A percentile compares a stretch with the other conserved stretches of the same genome.
phyloP scores from a whole-genome alignment of 2,113 vertebrate species.

The Gorsachius goisagi region DNA sequence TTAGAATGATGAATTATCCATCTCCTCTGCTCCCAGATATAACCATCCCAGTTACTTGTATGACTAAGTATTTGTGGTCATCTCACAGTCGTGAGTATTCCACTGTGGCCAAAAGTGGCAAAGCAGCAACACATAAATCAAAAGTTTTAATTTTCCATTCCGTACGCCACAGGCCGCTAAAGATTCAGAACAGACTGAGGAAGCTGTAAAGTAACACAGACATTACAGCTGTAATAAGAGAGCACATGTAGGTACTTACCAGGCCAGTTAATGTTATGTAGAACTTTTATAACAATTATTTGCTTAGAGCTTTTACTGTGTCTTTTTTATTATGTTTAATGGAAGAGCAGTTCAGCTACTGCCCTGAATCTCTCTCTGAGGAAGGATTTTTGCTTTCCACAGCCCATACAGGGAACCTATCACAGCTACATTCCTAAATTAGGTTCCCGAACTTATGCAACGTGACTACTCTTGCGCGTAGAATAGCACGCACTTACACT shows the following conservation, averaged over 20 bases:
- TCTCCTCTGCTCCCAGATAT: slow-evolving; percentile 22
- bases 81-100: neutral
- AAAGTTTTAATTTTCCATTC: slow-evolving; percentile 48
- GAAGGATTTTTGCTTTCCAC: neutral
- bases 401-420: neutral
- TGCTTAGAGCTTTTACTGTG: neutral
- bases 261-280: neutral
- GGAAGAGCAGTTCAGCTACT: neutral
- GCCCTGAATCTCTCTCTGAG: neutral
- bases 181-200: neutral
- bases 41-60: neutral
- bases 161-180: neutral
- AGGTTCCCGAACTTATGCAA: neutral
- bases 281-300: neutral
- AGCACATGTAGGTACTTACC: neutral
- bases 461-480: neutral
- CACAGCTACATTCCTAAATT: neutral
- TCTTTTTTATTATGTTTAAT: neutral
- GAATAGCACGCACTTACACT: neutral
- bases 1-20: slow-evolving; percentile 24
- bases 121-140: slow-evolving; percentile 41
- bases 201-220: neutral
- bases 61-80: slow-evolving; percentile 26
- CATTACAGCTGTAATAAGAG: neutral
- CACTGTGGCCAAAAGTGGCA: slow-evolving; percentile 2